These are phyloP conservation scores for Nerophis lumbriciformis DNA, from an alignment of 2,113 vertebrate genomes.

Conservation along the genomic window DNA sequence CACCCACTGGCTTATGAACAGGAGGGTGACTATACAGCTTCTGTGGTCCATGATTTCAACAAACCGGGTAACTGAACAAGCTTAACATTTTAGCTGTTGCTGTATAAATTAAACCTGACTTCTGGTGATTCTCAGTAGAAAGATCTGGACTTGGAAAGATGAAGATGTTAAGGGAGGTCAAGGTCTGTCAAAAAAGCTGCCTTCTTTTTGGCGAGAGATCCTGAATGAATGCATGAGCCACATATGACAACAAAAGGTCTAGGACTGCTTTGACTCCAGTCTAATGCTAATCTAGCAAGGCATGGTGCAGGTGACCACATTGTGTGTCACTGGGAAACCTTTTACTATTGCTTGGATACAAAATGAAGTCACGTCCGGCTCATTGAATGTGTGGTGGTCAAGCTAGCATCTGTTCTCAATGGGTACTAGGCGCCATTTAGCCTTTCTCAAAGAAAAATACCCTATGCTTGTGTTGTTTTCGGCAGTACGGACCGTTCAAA, in stretches of 20 bases:
- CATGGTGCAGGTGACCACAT: not conserved
- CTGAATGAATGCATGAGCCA: not conserved
- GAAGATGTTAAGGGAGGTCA: conserved; percentile 12
- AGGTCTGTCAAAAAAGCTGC: conserved; percentile 31
- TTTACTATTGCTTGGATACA: no score
- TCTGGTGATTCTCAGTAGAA: conserved; percentile 35
- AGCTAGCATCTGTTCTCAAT: no score
- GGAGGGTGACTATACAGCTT: conserved; percentile 22
- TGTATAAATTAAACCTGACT: conserved; percentile 21
- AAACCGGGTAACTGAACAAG: conserved; percentile 38
- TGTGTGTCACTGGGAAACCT: no score
- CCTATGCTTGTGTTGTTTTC: no score
- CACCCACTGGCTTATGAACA: conserved; percentile 29
- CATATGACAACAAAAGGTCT: conserved; percentile 2
- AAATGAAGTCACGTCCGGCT: no score
- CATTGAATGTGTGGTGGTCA: no score
- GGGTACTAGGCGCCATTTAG: no score
- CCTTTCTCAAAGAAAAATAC: no score
- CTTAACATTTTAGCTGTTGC: conserved; percentile 13
- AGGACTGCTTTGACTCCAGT: not conserved
- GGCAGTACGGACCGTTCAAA: no score
- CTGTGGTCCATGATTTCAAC: conserved; percentile 34
- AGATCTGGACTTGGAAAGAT: conserved; percentile 47
- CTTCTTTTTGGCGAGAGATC: conserved; percentile 16
- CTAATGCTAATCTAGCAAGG: conserved; percentile 10